A percentile compares a stretch with the other conserved stretches of the same genome.
Evolutionary conservation across 2,113 vertebrate species (phyloP).

Genomic region (Apteryx mantelli): DNA sequence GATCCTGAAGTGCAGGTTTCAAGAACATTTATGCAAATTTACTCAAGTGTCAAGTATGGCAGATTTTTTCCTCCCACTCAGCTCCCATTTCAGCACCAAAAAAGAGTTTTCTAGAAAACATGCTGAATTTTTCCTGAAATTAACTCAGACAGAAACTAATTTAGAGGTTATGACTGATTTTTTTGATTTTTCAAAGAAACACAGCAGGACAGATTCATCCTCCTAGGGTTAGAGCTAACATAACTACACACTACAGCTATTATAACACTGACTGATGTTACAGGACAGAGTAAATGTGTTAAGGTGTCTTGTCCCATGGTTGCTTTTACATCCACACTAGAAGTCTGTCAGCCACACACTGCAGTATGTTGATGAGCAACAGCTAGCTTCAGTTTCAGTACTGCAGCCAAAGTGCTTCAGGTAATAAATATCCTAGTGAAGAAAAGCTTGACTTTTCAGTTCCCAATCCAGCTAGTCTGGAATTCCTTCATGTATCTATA

Average conservation of each 20-base stretch:
- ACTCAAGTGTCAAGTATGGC: neutral
- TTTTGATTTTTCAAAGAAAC: neutral
- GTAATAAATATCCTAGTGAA: neutral
- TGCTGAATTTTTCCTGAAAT: neutral
- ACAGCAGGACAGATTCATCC: neutral
- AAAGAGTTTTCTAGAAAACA: neutral
- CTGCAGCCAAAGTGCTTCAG: constrained; percentile 22
- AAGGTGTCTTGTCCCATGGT: neutral
- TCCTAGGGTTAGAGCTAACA: neutral
- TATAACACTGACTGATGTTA: neutral
- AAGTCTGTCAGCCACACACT: neutral
- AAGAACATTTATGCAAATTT: neutral
- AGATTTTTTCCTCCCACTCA: neutral
- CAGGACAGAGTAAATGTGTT: neutral
- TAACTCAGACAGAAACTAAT: neutral
- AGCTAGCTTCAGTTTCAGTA: constrained; percentile 1
- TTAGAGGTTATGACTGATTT: neutral
- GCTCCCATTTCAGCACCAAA: neutral
- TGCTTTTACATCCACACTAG: neutral
- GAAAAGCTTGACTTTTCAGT: neutral
- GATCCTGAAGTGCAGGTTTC: neutral
- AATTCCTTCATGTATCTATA: neutral
- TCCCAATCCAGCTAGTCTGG: neutral
- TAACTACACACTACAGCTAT: neutral
- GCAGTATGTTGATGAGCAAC: neutral